Conservation (phyloP, 1,140 invertebrate species). For the Zaprionus davidi region DNA sequence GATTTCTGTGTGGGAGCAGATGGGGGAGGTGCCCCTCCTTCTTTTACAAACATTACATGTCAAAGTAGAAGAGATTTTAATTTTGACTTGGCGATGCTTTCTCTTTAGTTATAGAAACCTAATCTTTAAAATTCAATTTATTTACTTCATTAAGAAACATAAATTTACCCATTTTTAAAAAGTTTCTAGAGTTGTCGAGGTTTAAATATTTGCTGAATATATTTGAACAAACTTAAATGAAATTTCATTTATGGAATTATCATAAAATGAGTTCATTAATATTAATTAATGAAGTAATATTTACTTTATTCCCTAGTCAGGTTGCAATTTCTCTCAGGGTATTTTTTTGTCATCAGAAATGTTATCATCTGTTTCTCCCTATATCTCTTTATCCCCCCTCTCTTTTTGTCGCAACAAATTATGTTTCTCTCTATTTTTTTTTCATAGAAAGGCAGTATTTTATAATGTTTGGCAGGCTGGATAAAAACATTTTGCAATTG, state of each 20-base stretch:
- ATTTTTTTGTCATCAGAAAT: neutral
- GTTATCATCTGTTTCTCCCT: neutral
- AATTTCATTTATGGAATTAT: neutral
- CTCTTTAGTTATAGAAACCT: too few relatives aligned
- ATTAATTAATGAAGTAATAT: neutral
- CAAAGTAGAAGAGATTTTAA: slow-evolving; percentile 7
- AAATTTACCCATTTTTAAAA: too few relatives aligned
- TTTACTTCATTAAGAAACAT: too few relatives aligned
- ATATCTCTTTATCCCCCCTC: neutral
- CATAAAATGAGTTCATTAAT: neutral
- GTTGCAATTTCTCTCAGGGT: neutral
- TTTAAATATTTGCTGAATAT: too few relatives aligned
- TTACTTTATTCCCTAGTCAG: neutral
- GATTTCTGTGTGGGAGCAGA: neutral
- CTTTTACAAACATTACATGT: slow-evolving; percentile 30
- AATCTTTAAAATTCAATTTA: too few relatives aligned
- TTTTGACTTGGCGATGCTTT: neutral
- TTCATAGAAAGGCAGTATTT: neutral
- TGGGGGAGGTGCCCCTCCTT: slow-evolving; percentile 4
- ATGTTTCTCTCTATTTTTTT: neutral
- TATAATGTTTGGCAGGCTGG: neutral
- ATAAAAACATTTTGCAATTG: slow-evolving; percentile 8
- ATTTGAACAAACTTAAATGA: too few relatives aligned
- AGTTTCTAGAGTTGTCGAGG: too few relatives aligned
- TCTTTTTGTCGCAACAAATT: neutral